These are phyloP conservation scores for Whitmania pigra DNA, from an alignment of 1,140 invertebrate genomes.

Conservation along the genomic window DNA sequence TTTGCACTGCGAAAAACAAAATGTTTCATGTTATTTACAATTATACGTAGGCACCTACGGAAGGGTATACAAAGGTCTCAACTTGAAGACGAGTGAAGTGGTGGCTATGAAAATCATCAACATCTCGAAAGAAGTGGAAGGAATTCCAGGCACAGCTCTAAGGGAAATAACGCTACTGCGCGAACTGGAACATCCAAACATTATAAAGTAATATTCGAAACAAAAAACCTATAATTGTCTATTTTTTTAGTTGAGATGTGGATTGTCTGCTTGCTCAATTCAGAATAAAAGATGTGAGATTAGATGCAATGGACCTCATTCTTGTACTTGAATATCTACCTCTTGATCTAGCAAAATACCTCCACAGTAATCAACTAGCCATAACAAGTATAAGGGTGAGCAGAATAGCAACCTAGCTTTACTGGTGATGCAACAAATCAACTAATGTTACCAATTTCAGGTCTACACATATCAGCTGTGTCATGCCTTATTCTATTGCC, in stretches of 20 bases:
- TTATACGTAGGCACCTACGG: too few species aligned
- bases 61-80: too few species aligned
- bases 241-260: slow-evolving; percentile 77
- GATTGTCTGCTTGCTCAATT: slow-evolving; percentile 51
- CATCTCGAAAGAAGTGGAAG: slow-evolving; percentile 60
- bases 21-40: too few species aligned
- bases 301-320: slow-evolving; percentile 86
- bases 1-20: too few species aligned
- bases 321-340: slow-evolving; percentile 92
- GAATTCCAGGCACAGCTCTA: slow-evolving; percentile 85
- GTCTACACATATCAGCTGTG: slow-evolving; percentile 71
- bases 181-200: slow-evolving; percentile 72
- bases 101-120: not conserved
- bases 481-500: slow-evolving; percentile 85
- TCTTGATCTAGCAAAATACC: slow-evolving; percentile 95
- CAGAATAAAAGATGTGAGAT: slow-evolving; percentile 64
- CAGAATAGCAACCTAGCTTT: slow-evolving; percentile 60
- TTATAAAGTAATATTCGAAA: slow-evolving; percentile 53
- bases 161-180: slow-evolving; percentile 81
- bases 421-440: not conserved
- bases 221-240: slow-evolving; percentile 66
- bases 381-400: slow-evolving; percentile 90
- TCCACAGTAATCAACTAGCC: slow-evolving; percentile 83
- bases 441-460: slow-evolving; percentile 59
- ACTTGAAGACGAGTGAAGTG: too few species aligned